Percentiles rank a stretch among this genome's conserved stretches.
Conservation (phyloP, 2,888 invertebrate genomes). For the Chaetoderma sp. region DNA sequence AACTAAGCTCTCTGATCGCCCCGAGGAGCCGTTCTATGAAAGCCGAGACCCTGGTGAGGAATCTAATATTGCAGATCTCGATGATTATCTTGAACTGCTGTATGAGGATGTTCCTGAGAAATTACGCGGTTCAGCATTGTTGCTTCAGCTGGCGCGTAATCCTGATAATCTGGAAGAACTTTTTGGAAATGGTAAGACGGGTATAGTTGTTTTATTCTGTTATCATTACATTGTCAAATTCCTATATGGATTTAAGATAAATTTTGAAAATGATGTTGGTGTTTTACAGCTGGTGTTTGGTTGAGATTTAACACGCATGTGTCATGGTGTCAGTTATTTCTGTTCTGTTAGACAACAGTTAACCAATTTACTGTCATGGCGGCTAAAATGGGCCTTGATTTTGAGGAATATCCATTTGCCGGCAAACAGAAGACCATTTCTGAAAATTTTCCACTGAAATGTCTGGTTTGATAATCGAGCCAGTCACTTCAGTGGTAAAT, state of each 20-base stretch:
- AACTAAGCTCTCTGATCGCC: constrained; percentile 51
- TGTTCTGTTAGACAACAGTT: too few relatives aligned
- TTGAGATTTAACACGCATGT: too few relatives aligned
- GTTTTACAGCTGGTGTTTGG: not conserved
- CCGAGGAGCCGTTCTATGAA: constrained; percentile 60
- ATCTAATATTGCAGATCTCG: constrained; percentile 84
- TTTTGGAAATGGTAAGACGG: constrained; percentile 89
- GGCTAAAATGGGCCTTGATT: too few relatives aligned
- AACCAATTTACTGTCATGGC: too few relatives aligned
- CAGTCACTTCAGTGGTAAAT: too few relatives aligned
- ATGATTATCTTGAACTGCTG: constrained; percentile 93
- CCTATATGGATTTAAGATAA: not conserved
- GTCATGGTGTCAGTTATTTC: too few relatives aligned
- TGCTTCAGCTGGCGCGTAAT: constrained; percentile 91
- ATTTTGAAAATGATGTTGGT: not conserved
- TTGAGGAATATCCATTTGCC: too few relatives aligned
- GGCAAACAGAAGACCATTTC: too few relatives aligned
- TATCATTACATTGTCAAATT: too few relatives aligned
- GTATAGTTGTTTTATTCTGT: too few relatives aligned
- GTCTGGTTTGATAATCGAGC: too few relatives aligned
- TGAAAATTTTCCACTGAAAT: too few relatives aligned
- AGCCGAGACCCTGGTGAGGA: constrained; percentile 71
- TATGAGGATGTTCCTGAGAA: constrained; percentile 92
- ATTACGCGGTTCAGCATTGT: constrained; percentile 87
- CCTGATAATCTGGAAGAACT: constrained; percentile 94